Percentiles rank a stretch among this genome's conserved stretches.
phyloP scores from a whole-genome alignment of 2,888 invertebrate genomes.

The Myopa tessellatipennis region DNA sequence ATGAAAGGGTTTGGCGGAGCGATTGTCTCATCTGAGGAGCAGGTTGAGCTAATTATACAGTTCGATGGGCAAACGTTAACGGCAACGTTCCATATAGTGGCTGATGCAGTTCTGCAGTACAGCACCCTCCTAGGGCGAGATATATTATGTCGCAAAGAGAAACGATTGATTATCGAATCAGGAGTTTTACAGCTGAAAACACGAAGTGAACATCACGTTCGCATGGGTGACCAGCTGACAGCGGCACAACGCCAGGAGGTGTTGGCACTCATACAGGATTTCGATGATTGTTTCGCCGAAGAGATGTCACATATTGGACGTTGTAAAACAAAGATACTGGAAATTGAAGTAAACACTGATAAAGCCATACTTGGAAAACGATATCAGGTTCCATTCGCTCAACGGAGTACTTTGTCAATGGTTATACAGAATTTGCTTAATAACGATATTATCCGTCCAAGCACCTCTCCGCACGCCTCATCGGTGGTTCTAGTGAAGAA shows the following conservation, averaged over 20 bases:
- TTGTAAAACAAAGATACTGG: neutral
- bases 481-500: neutral
- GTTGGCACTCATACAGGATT: no score
- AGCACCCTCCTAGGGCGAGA: no score
- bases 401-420: neutral
- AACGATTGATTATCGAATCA: no score
- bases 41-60: neutral
- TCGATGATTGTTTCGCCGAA: no score
- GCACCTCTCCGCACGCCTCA: neutral
- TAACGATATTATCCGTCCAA: neutral
- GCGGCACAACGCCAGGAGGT: no score
- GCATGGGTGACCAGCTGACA: no score
- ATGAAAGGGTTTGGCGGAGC: constrained; percentile 1
- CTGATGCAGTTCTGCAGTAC: neutral
- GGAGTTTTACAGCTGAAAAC: no score
- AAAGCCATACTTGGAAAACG: neutral
- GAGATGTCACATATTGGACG: neutral
- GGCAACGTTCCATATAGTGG: constrained; percentile 7
- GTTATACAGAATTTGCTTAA: neutral
- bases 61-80: neutral
- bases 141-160: no score
- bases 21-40: neutral
- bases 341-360: neutral
- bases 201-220: no score
- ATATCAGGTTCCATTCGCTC: neutral